These are phyloP conservation scores for Peromyscus melanophrys DNA, from an alignment of 2,797 vertebrate genomes.

Conservation along the genomic window DNA sequence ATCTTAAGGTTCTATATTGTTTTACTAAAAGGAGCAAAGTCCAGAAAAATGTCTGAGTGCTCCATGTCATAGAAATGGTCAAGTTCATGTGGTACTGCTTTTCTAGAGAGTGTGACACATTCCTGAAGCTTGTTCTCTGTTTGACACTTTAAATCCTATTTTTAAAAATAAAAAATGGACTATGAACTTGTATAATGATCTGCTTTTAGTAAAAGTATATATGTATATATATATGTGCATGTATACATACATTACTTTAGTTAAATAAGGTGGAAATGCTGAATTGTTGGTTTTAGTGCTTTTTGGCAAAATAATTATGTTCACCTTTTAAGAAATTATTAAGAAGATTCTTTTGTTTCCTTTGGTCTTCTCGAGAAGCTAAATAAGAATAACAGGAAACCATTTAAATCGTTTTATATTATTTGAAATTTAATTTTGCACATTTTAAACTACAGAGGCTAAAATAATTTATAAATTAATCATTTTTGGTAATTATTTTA, in stretches of 20 bases:
- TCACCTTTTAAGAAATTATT: conserved; percentile 1
- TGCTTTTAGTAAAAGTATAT: background rate
- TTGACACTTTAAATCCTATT: conserved; percentile 2
- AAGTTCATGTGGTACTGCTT: background rate
- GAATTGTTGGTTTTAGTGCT: background rate
- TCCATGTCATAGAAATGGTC: background rate
- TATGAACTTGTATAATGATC: background rate
- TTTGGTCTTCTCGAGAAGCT: conserved; percentile 51
- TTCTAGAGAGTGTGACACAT: background rate
- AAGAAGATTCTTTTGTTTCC: background rate
- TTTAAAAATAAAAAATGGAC: background rate
- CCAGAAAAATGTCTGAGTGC: conserved; percentile 28
- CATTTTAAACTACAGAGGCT: conserved; percentile 63
- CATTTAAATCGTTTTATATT: conserved; percentile 47
- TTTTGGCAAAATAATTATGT: conserved; percentile 39
- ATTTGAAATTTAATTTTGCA: conserved; percentile 61
- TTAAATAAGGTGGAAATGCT: conserved; percentile 25
- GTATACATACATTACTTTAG: background rate
- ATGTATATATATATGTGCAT: background rate
- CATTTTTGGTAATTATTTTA: conserved; percentile 44
- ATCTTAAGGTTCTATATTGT: background rate
- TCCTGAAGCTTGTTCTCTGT: background rate
- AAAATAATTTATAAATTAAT: conserved; percentile 62
- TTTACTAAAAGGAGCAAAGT: conserved; percentile 30
- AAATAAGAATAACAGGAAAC: conserved; percentile 64